A percentile compares a stretch with the other conserved stretches of the same genome.
Conservation (phyloP, 2,888 invertebrate genomes). For the Silvanus unidentatus region DNA sequence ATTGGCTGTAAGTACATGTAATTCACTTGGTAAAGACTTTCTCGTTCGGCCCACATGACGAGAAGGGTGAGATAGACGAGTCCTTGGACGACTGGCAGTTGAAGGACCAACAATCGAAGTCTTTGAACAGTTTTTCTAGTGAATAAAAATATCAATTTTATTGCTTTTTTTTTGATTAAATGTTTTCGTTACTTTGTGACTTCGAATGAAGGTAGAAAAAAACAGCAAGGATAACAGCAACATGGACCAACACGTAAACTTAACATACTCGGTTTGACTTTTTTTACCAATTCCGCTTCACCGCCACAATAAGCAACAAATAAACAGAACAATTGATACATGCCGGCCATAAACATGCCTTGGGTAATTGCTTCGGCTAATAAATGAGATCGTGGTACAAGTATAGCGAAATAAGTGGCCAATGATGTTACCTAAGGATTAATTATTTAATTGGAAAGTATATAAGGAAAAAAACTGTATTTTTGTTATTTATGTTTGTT, state of each 20-base stretch:
- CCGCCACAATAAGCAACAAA: slow-evolving; percentile 62
- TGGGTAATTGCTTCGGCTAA: slow-evolving; percentile 64
- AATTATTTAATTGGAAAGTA: slow-evolving; percentile 5
- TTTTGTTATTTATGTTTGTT: not conserved
- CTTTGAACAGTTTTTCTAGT: slow-evolving; percentile 52
- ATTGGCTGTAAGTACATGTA: slow-evolving; percentile 62
- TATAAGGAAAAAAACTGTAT: not conserved
- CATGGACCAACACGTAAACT: slow-evolving; percentile 62
- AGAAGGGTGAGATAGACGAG: slow-evolving; percentile 55
- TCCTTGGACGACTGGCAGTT: slow-evolving; percentile 64
- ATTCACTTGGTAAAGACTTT: slow-evolving; percentile 53
- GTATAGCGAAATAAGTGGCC: slow-evolving; percentile 52
- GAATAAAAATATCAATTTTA: slow-evolving; percentile 21
- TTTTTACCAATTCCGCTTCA: slow-evolving; percentile 53
- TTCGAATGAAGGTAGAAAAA: slow-evolving; percentile 52
- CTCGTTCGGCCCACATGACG: slow-evolving; percentile 59
- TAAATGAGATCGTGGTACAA: slow-evolving; percentile 60
- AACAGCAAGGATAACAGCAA: slow-evolving; percentile 69
- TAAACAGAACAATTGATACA: slow-evolving; percentile 65
- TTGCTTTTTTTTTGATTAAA: not conserved
- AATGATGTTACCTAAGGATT: slow-evolving; percentile 54
- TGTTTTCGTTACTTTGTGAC: slow-evolving; percentile 50
- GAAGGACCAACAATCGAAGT: slow-evolving; percentile 58
- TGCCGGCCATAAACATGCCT: slow-evolving; percentile 60
- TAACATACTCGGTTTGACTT: slow-evolving; percentile 53